Base-by-base conservation (phyloP, 1,140 invertebrate genomes). In the Drosophila bifasciata region DNA sequence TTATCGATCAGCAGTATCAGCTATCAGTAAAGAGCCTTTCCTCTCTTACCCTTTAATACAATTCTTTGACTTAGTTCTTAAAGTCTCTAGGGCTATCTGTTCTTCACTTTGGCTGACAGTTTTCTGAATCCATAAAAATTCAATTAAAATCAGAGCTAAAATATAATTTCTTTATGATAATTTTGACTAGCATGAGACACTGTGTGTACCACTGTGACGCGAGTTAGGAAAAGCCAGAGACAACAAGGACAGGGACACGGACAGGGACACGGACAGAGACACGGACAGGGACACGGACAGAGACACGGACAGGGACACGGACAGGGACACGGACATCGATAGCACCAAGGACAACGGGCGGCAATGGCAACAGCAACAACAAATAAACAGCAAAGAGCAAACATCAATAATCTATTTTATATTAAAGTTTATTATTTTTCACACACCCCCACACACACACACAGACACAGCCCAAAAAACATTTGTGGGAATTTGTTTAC, bases 361-460 rank as follows among this genome's bases (percentile, higher is more conserved):
- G 41, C 17, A 19, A 21, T 21, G 19, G 19, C 19, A 21, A 43
- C 55, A 25, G 36, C 49, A 63, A 73, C 50, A 55, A 50, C 50
- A 53, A 62, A 50, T 28, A 48, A 62, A 63, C 44, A 67, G 16
- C 13, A n/a, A 13, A 55, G 25, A 50, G 44, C 50, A 49, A 53
- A 73, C 28, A 67, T 68, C 64, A 73, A 73, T 73, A 73, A 73
- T 73, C 70, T 73, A 73, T 73, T 73, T 63, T 73, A 73, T 63
- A 73, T 73, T 73, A 73, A 62, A 73, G 58, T 73, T 73, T 72
- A 73, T 73, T 63, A 60, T 72, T 73, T 62, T 62, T 48, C 44
- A 39, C 67, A 51, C 53, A 63, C 32, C 21, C 23, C 21, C 23
- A 11, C 9, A 17, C 2, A 17, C 4, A 16, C 4, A 17, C 5